A percentile compares a stretch with the other conserved stretches of the same genome.
Conservation (phyloP, 2,797 vertebrate genomes). For the Ataeniobius toweri region DNA sequence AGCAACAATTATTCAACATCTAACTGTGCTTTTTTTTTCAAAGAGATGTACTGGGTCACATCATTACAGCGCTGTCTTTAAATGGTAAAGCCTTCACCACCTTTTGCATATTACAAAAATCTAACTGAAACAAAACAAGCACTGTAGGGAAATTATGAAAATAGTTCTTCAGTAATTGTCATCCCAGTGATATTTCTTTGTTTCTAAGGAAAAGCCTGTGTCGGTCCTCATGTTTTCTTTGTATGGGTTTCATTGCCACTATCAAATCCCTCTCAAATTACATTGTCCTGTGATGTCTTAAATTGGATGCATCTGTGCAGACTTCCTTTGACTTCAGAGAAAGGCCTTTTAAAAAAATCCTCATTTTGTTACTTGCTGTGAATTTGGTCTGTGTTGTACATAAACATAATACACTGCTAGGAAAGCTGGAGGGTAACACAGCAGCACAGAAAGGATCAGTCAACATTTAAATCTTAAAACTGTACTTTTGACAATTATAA, state of each 20-base stretch:
- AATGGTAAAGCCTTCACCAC: not conserved
- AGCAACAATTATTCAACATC: not conserved
- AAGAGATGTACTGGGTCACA: not conserved
- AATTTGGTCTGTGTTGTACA: slow-evolving; percentile 47
- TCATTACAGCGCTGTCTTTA: not conserved
- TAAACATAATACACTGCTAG: slow-evolving; percentile 29
- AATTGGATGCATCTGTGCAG: slow-evolving; percentile 41
- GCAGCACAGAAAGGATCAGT: slow-evolving; percentile 47
- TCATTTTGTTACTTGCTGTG: slow-evolving; percentile 48
- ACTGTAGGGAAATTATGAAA: slow-evolving; percentile 32
- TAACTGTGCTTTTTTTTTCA: not conserved
- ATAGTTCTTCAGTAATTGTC: slow-evolving; percentile 28
- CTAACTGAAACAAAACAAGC: slow-evolving; percentile 13
- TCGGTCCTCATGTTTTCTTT: slow-evolving; percentile 48
- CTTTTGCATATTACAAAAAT: slow-evolving; percentile 21
- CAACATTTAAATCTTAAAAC: not conserved
- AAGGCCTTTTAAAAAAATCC: slow-evolving; percentile 28
- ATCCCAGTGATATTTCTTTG: slow-evolving; percentile 28
- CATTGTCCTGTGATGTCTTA: slow-evolving; percentile 54
- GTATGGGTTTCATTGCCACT: slow-evolving; percentile 49
- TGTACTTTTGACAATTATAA: too few relatives aligned
- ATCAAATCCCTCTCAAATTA: slow-evolving; percentile 62
- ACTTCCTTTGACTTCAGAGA: slow-evolving; percentile 37
- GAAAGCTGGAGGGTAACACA: slow-evolving; percentile 14
- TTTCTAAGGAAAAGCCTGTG: slow-evolving; percentile 41